Evolutionary conservation across 1,140 invertebrate species (phyloP).

Genomic region (Drosophila cardini): DNA sequence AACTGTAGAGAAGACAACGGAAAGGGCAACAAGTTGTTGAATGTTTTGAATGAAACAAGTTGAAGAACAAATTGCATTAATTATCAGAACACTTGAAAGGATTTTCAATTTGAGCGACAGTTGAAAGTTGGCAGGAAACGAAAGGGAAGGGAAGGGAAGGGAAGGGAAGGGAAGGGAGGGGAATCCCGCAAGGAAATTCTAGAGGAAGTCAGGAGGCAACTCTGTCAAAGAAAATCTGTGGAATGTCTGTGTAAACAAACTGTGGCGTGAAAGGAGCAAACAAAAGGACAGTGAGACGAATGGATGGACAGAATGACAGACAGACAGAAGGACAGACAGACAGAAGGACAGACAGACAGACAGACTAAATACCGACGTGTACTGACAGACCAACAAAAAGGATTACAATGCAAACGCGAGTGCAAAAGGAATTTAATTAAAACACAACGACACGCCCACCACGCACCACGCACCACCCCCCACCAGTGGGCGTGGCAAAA

Average conservation of each 20-base stretch:
- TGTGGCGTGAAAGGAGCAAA: constrained; percentile 26
- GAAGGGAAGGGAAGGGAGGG: constrained; percentile 5
- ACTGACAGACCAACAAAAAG: constrained; percentile 58
- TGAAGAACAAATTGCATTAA: constrained; percentile 74
- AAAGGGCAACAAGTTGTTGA: constrained; percentile 37
- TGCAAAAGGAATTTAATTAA: constrained; percentile 78
- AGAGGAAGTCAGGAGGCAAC: constrained; percentile 17
- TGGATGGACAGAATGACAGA: constrained; percentile 5
- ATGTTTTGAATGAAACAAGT: constrained; percentile 31
- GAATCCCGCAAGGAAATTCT: constrained; percentile 16
- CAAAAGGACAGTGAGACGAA: constrained; percentile 6
- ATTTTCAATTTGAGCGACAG: constrained; percentile 48
- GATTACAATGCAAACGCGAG: constrained; percentile 68
- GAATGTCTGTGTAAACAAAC: constrained; percentile 71
- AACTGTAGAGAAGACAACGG: too few species aligned
- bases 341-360: background rate
- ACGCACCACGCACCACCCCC: background rate
- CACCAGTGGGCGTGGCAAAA: constrained; percentile 28
- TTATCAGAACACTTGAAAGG: constrained; percentile 76
- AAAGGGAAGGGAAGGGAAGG: background rate
- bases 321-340: constrained; percentile 6
- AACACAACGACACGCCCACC: constrained; percentile 41
- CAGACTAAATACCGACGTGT: constrained; percentile 11
- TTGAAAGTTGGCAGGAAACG: constrained; percentile 20
- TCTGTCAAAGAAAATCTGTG: constrained; percentile 50